Base-by-base conservation (phyloP, 1,140 invertebrate species). In the Berghia stephanieae region DNA sequence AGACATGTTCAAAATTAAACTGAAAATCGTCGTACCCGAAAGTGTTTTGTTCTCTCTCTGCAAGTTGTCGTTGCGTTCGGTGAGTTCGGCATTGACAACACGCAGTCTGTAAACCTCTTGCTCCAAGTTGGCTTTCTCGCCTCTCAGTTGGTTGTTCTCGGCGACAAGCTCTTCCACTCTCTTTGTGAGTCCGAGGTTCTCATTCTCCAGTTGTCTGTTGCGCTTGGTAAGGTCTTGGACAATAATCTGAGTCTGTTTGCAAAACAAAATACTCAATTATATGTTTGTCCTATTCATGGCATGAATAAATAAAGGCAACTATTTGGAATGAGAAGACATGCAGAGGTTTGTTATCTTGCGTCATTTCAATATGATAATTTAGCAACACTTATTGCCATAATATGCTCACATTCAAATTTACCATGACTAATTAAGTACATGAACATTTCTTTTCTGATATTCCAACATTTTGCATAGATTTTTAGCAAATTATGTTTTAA, bases 11-110 rank as follows among this genome's bases (percentile, higher is more conserved):
- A 63, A 75, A 60, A 5, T 63, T 8, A 31, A 60, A 8, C 21
- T 76, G n/a, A 69, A 68, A 6, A 46, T 52, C 4, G 27, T 80
- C 82, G 66, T 63, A 88, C 87, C 86, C 78, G 83, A 83, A 83
- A 88, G 86, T 79, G 81, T 80, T 79, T 86, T 87, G 83, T 90
- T 89, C 78, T 90, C 89, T 72, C 89, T 79, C 79, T 84, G 83
- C 46, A 90, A 83, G 75, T 81, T 84, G 67, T 83, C 83, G 78
- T 87, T 87, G 80, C 88, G 87, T 77, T 88, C 88, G 24, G 81
- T 78, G 52, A 89, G 84, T 73, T 89, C 88, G 66, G 85, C 84
- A 77, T 87, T 83, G 72, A 82, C 69, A 27, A 85, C 83, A 70
- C 83, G 86, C 75, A 90, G 84, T 31, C 86, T 80, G 78, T 86